phyloP scores from a whole-genome alignment of 2,888 invertebrate species.

The Synergus laeviventris region DNA sequence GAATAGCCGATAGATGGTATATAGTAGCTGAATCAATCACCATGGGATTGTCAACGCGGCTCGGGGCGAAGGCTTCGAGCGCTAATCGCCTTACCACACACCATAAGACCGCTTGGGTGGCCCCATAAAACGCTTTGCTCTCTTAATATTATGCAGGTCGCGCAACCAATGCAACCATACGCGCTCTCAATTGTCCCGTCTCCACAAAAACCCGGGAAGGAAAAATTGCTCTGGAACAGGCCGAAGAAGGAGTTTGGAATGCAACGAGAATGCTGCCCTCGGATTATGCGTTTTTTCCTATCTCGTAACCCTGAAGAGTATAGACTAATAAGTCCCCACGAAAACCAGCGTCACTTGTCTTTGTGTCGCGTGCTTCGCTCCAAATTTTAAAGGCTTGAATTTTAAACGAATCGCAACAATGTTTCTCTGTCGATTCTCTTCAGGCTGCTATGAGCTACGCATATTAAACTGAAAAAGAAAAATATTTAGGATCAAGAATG shows the following conservation, averaged over 20 bases:
- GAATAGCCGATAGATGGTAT: conserved; percentile 45
- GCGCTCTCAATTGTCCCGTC: conserved; percentile 63
- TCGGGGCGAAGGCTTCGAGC: conserved; percentile 52
- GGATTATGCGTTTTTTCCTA: conserved; percentile 52
- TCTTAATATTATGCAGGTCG: conserved; percentile 70
- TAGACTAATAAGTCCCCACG: conserved; percentile 39
- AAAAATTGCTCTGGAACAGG: conserved; percentile 48
- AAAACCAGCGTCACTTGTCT: conserved; percentile 29
- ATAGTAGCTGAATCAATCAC: conserved; percentile 56
- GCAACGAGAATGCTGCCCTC: conserved; percentile 50
- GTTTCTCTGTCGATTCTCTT: not conserved
- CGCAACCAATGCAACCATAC: conserved; percentile 63
- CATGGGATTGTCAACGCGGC: conserved; percentile 57
- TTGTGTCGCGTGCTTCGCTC: conserved; percentile 38
- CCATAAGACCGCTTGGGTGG: conserved; percentile 66
- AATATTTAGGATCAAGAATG: not conserved
- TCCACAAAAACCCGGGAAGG: conserved; percentile 49
- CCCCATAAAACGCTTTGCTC: conserved; percentile 65
- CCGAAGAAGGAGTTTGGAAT: conserved; percentile 47
- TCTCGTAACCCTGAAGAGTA: not conserved
- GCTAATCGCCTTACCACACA: conserved; percentile 60
- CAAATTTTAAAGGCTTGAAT: conserved; percentile 34
- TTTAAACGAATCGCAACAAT: conserved; percentile 8
- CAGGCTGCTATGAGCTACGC: not conserved
- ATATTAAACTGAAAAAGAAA: conserved; percentile 4